A percentile compares a stretch with the other conserved stretches of the same genome.
Conservation (phyloP, 1,140 invertebrate genomes). For the Heliconius hewitsoni region DNA sequence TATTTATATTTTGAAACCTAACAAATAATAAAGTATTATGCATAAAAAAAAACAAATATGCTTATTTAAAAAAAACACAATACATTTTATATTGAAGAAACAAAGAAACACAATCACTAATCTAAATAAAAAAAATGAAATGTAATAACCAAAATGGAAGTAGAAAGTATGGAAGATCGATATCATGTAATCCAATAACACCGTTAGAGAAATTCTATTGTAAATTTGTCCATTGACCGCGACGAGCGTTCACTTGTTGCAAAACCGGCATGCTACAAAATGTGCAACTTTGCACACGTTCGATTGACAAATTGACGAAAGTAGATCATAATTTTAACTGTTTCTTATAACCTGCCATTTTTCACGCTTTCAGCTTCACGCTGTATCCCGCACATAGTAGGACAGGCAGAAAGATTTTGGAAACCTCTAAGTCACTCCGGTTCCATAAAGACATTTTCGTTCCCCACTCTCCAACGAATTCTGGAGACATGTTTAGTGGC, state of each 20-base stretch:
- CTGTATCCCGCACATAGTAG: neutral
- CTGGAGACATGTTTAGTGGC: no score
- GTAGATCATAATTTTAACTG: neutral
- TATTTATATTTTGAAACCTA: no score
- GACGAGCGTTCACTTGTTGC: conserved; percentile 32
- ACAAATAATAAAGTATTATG: no score
- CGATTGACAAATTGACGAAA: neutral
- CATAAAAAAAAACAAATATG: no score
- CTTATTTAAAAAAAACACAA: neutral
- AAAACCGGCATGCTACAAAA: conserved; percentile 19
- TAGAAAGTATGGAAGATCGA: conserved; percentile 12
- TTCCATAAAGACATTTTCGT: no score
- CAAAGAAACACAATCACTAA: neutral
- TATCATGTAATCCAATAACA: conserved; percentile 3
- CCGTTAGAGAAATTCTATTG: conserved; percentile 27
- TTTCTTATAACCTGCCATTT: neutral
- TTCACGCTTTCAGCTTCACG: neutral
- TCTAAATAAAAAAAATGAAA: neutral
- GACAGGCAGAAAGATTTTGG: neutral
- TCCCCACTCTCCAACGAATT: no score
- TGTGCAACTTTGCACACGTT: neutral
- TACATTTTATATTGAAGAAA: neutral
- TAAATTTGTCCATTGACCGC: conserved; percentile 34
- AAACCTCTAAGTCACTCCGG: neutral
- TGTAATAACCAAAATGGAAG: neutral